Base-by-base conservation (phyloP, 2,888 invertebrate genomes). In the Scaptodrosophila latifasciaeformis region DNA sequence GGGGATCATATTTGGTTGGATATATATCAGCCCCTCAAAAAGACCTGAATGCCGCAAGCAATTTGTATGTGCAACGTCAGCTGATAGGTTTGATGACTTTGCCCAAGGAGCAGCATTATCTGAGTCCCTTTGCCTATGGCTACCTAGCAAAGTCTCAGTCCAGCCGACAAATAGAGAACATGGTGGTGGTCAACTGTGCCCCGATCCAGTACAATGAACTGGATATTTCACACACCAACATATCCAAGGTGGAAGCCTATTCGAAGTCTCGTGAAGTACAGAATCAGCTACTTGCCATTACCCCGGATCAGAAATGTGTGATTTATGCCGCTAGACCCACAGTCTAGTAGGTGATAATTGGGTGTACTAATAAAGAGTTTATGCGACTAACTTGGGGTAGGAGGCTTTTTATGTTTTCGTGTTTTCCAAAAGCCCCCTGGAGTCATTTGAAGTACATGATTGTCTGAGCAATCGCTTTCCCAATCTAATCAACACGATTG, bases 1-100 rank as follows among this genome's bases (percentile, higher is more conserved):
- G n/a, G 1, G 17, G 34, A 2, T 24, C 7, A 0, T 43, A 24
- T 7, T 15, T 51, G 3, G 19, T 6, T 2, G 56, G 18, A 1
- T 52, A 43, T 9, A 51, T 56, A 5, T 56, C 56, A 1, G 34
- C 9, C 6, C 34, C 34, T 1, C 34, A 34, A 34, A 10, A 13
- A 5, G 34, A 34, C 15, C 7, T 34, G 2, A 34, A 15, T 10
- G 15, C 13, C 15, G 5, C 15, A 1, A 34, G 34, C n/a, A 7
- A 34, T 34, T 12, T 10, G 13, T 13, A 34, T 34, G 1, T 34
- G 2, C 10, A 6, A 10, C 34, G 34, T 34, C 13, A 34, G 1
- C 13, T 21, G 6, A 56, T 56, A 27, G 56, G 37, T 7, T 9
- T 35, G 9, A 30, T 52, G 1, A 13, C 30, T 2, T 21, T 12